Evolutionary conservation across 2,113 vertebrate genomes (phyloP).

Genomic region (Casuarius casuarius): DNA sequence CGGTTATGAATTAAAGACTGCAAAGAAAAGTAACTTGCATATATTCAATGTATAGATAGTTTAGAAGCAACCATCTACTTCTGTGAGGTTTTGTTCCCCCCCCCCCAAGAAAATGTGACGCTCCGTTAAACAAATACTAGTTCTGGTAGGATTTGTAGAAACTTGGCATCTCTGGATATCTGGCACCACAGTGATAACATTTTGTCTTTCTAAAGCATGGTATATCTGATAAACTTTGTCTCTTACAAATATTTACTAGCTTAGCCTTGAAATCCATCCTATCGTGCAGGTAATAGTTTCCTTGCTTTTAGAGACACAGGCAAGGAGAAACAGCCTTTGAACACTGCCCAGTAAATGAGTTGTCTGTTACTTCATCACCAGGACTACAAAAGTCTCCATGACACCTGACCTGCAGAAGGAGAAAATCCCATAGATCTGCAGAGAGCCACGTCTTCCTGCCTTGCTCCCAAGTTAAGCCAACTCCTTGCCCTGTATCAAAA

Average conservation of each 20-base stretch:
- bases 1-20: background rate
- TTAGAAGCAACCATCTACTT: background rate
- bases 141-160: background rate
- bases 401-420: background rate
- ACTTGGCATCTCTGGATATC: background rate
- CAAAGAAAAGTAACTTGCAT: background rate
- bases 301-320: background rate
- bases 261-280: background rate
- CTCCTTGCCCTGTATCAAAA: background rate
- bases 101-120: background rate
- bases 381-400: background rate
- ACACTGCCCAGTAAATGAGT: background rate
- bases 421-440: background rate
- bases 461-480: background rate
- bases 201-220: background rate
- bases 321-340: background rate
- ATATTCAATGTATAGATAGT: background rate
- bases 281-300: background rate
- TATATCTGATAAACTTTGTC: conserved; percentile 13
- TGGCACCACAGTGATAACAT: background rate
- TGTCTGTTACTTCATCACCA: background rate
- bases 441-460: background rate
- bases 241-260: background rate
- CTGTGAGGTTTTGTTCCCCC: background rate
- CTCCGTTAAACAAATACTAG: background rate